phyloP scores from a whole-genome alignment of 2,888 invertebrate species.

The Carcina quercana region DNA sequence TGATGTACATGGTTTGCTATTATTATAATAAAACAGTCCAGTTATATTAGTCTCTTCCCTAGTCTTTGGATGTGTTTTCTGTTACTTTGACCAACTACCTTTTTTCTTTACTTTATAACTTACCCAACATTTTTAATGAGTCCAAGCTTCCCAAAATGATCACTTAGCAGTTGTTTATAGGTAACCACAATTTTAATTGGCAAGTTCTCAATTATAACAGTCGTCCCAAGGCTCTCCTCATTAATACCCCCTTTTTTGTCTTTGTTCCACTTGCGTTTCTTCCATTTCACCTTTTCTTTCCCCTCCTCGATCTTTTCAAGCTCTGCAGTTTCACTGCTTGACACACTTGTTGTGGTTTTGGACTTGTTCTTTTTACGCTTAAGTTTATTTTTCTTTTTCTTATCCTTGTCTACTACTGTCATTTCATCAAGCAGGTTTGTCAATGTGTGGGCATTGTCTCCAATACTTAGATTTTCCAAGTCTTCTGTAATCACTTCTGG shows the following conservation, averaged over 20 bases:
- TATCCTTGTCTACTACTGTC: constrained; percentile 51
- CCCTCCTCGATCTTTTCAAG: constrained; percentile 26
- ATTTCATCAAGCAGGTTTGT: constrained; percentile 53
- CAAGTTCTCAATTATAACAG: constrained; percentile 49
- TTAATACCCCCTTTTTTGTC: constrained; percentile 35
- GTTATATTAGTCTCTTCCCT: no score
- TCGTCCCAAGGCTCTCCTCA: constrained; percentile 22
- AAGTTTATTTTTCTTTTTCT: constrained; percentile 36
- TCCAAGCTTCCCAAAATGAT: constrained; percentile 49
- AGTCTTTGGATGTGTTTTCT: no score
- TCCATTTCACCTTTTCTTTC: constrained; percentile 51
- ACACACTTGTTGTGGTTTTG: constrained; percentile 12
- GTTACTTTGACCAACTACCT: no score
- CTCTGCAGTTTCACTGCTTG: constrained; percentile 20
- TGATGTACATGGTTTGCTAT: no score
- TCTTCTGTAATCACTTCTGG: constrained; percentile 43
- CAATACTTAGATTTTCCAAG: constrained; percentile 50
- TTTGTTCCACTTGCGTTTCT: constrained; percentile 56
- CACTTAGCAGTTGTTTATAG: constrained; percentile 43
- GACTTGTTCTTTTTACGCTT: constrained; percentile 33
- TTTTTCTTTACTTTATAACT: constrained; percentile 13
- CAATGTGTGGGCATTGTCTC: constrained; percentile 53
- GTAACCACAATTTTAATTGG: constrained; percentile 41
- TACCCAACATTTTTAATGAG: constrained; percentile 50
- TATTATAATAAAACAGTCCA: no score